Conservation (phyloP, 2,797 vertebrate genomes). For the Peromyscus melanophrys region DNA sequence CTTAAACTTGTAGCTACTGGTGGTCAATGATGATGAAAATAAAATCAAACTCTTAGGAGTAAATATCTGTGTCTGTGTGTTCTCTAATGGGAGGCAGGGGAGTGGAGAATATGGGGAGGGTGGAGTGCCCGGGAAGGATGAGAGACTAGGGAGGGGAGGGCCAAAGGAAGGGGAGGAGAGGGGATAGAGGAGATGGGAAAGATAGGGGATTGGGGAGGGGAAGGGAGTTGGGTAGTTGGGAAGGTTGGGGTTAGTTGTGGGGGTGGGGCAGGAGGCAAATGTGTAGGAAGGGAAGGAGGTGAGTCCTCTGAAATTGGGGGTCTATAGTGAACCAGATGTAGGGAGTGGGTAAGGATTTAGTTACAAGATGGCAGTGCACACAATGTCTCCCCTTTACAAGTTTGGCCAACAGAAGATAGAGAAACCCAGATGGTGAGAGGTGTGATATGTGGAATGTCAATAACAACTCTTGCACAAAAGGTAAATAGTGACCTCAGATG, state of each 20-base stretch:
- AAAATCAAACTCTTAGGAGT: neutral
- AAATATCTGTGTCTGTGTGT: neutral
- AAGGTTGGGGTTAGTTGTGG: neutral
- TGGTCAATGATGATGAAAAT: neutral
- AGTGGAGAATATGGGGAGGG: neutral
- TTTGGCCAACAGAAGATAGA: neutral
- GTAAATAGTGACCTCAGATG: neutral
- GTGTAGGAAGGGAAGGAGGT: neutral
- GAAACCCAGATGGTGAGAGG: neutral
- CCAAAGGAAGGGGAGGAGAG: neutral
- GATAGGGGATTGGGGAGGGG: neutral
- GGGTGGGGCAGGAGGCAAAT: neutral
- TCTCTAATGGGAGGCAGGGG: neutral
- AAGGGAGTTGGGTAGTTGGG: neutral
- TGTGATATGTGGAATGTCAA: neutral
- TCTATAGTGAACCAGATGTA: neutral
- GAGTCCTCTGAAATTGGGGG: neutral
- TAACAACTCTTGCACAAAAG: neutral
- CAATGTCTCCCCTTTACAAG: neutral
- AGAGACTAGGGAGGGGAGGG: neutral
- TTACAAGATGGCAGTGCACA: neutral
- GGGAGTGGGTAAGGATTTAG: neutral
- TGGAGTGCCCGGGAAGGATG: too few species aligned
- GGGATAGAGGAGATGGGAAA: neutral
- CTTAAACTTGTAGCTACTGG: neutral